Evolutionary conservation across 2,113 vertebrate species (phyloP).

Genomic region (Tachycineta bicolor): DNA sequence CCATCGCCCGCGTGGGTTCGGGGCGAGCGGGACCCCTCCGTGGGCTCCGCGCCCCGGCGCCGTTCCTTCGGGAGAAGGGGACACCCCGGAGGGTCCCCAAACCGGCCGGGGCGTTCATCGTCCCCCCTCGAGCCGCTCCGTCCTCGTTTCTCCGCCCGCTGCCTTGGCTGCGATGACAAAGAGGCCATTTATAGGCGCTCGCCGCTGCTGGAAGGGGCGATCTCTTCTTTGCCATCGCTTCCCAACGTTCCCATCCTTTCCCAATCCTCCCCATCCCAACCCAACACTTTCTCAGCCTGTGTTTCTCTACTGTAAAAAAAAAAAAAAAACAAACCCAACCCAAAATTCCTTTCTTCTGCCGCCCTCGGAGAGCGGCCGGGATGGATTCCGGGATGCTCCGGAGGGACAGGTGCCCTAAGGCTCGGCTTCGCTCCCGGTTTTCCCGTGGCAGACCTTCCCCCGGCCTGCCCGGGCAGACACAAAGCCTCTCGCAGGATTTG

Average conservation of each 20-base stretch:
- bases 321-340: no score
- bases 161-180: constrained; percentile 31
- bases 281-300: background rate
- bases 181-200: background rate
- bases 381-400: background rate
- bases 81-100: background rate
- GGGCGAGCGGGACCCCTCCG: background rate
- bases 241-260: background rate
- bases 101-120: rapidly evolving
- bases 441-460: background rate
- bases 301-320: background rate
- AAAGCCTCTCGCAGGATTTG: rapidly evolving
- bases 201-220: background rate
- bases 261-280: background rate
- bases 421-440: background rate
- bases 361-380: background rate
- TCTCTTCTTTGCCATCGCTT: background rate
- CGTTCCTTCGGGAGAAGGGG: background rate
- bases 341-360: background rate
- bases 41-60: rapidly evolving
- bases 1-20: background rate
- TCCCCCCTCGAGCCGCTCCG: background rate
- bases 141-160: background rate
- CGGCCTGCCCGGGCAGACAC: background rate
- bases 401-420: background rate